phyloP scores from a whole-genome alignment of 1,140 invertebrate genomes.

The Zophobas atratus region DNA sequence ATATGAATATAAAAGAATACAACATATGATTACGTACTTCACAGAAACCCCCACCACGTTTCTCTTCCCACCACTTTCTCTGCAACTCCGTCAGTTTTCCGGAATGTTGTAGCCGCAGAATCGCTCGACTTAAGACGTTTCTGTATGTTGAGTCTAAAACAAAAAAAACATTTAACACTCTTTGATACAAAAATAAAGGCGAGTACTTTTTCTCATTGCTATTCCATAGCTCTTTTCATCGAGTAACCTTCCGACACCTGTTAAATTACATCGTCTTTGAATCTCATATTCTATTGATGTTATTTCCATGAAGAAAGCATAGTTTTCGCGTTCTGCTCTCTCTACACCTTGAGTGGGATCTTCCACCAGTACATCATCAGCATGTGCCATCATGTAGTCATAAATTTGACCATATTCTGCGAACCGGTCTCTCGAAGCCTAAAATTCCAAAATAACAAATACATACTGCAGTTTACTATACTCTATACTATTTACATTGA shows the following conservation, averaged over 20 bases:
- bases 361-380: conserved; percentile 74
- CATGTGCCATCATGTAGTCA: conserved; percentile 77
- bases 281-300: conserved; percentile 78
- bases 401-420: conserved; percentile 79
- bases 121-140: conserved; percentile 79
- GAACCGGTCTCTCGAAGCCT: conserved; percentile 68
- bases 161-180: neutral
- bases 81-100: conserved; percentile 81
- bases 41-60: conserved; percentile 80
- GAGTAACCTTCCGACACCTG: conserved; percentile 76
- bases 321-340: conserved; percentile 76
- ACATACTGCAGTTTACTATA: neutral
- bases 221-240: conserved; percentile 89
- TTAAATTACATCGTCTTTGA: conserved; percentile 78
- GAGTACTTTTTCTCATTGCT: conserved; percentile 80
- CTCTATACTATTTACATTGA: conserved; percentile 64
- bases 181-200: conserved; percentile 29
- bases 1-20: neutral
- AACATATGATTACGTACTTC: conserved; percentile 68
- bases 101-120: conserved; percentile 85
- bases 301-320: conserved; percentile 84
- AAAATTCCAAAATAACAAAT: neutral
- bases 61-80: conserved; percentile 89
- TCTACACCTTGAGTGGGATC: conserved; percentile 78
- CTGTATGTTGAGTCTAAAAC: conserved; percentile 81